A percentile compares a stretch with the other conserved stretches of the same genome.
Conservation (phyloP, 2,797 vertebrate genomes). For the Pipistrellus kuhlii region DNA sequence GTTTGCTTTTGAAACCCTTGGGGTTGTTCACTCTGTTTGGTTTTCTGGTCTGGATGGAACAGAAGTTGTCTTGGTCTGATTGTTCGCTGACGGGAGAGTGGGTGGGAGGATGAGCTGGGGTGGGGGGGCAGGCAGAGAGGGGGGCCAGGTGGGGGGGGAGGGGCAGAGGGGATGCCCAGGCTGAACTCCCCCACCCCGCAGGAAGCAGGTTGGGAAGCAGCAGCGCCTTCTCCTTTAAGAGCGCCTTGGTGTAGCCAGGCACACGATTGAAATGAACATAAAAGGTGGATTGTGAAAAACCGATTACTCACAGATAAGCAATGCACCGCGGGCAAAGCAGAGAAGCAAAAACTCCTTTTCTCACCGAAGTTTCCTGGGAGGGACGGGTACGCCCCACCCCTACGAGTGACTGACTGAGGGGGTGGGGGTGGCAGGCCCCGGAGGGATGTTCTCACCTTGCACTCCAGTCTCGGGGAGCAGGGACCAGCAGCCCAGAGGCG, state of each 20-base stretch:
- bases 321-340: slow-evolving; percentile 86
- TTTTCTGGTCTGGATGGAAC: not conserved
- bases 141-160: too few species aligned
- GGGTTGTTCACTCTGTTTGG: not conserved
- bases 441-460: slow-evolving; percentile 40
- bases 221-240: slow-evolving; percentile 87
- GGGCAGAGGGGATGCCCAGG: not conserved
- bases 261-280: slow-evolving; percentile 84
- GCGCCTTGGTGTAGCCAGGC: slow-evolving; percentile 84
- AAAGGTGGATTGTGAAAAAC: slow-evolving; percentile 89
- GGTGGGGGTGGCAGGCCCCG: not conserved
- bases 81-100: not conserved
- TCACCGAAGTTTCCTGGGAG: slow-evolving; percentile 73
- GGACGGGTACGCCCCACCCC: not conserved
- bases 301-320: slow-evolving; percentile 87
- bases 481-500: slow-evolving; percentile 58
- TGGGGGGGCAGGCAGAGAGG: not conserved
- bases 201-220: slow-evolving; percentile 51
- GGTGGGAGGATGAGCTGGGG: not conserved
- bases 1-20: not conserved
- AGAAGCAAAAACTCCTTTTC: slow-evolving; percentile 79
- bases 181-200: not conserved
- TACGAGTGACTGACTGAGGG: not conserved
- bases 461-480: slow-evolving; percentile 39
- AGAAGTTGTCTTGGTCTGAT: not conserved